Evolutionary conservation across 2,113 vertebrate genomes (phyloP).

Genomic region (Ptilorrhoa leucosticta): DNA sequence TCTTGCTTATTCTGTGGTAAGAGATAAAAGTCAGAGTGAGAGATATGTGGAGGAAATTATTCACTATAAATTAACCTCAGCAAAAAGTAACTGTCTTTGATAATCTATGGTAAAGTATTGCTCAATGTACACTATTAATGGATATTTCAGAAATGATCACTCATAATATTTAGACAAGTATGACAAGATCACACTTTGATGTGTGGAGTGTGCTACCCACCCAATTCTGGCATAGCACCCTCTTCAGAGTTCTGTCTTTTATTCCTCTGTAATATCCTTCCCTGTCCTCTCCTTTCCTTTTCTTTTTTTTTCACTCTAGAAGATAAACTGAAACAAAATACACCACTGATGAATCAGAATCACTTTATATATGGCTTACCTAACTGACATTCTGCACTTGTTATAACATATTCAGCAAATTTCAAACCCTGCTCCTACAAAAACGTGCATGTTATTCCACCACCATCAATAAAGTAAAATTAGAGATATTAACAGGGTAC

Average conservation of each 20-base stretch:
- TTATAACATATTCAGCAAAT: not conserved
- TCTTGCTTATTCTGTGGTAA: not conserved
- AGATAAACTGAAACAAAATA: conserved; percentile 65
- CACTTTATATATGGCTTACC: not conserved
- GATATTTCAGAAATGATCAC: not conserved
- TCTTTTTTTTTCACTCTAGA: conserved; percentile 58
- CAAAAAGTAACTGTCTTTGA: not conserved
- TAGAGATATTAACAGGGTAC: not conserved
- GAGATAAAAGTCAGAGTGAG: not conserved
- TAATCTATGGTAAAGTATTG: not conserved
- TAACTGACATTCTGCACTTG: not conserved
- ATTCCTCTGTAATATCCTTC: conserved; percentile 70
- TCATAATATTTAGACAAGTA: not conserved
- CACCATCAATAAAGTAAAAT: not conserved
- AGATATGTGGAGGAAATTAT: not conserved
- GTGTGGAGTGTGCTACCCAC: conserved; percentile 45
- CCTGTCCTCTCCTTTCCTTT: not conserved
- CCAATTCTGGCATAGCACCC: conserved; percentile 70
- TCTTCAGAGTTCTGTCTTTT: conserved; percentile 63
- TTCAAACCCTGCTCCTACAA: not conserved
- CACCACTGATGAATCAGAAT: not conserved
- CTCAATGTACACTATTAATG: not conserved
- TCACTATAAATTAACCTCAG: not conserved
- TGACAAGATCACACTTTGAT: conserved; percentile 62
- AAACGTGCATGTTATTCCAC: not conserved